Percentiles rank a stretch among this genome's conserved stretches.
phyloP scores from a whole-genome alignment of 2,888 invertebrate species.

The Meteorus cinctellus region DNA sequence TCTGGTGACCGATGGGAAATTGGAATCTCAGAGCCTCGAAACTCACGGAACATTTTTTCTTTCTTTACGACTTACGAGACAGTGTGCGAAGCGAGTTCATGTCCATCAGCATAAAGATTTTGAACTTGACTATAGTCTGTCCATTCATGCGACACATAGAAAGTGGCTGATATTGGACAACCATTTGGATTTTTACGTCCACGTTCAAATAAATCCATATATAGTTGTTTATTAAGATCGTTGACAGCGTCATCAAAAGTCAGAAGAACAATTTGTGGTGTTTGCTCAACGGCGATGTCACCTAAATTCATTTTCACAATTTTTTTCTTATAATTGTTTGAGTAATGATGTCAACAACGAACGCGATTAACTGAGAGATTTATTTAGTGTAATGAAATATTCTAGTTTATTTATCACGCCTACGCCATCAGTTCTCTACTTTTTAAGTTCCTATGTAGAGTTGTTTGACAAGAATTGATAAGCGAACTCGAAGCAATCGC shows the following conservation, averaged over 20 bases:
- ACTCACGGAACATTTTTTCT: conserved; percentile 28
- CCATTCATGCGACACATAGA: conserved; percentile 99
- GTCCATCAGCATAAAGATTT: conserved; percentile 94
- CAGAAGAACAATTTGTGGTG: conserved; percentile 92
- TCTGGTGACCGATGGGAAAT: not conserved
- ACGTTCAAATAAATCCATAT: conserved; percentile 91
- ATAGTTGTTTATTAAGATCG: conserved; percentile 94
- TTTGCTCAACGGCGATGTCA: conserved; percentile 85
- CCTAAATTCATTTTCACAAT: conserved; percentile 74
- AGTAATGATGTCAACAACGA: no score
- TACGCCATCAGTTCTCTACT: not conserved
- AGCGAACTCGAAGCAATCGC: not conserved
- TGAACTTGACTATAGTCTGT: conserved; percentile 98
- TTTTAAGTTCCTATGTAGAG: not conserved
- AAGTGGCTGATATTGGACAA: conserved; percentile 93
- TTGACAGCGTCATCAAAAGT: conserved; percentile 97
- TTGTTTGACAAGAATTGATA: conserved; percentile 1
- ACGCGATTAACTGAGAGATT: not conserved
- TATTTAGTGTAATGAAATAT: not conserved
- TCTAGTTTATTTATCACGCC: not conserved
- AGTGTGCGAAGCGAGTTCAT: conserved; percentile 98
- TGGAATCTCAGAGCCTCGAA: conserved; percentile 34
- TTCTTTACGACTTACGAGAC: conserved; percentile 86
- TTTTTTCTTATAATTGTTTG: not conserved
- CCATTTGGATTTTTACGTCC: conserved; percentile 93